A percentile compares a stretch with the other conserved stretches of the same genome.
Conservation (phyloP, 2,888 invertebrate genomes). For the Sarcophaga caerulescens region DNA sequence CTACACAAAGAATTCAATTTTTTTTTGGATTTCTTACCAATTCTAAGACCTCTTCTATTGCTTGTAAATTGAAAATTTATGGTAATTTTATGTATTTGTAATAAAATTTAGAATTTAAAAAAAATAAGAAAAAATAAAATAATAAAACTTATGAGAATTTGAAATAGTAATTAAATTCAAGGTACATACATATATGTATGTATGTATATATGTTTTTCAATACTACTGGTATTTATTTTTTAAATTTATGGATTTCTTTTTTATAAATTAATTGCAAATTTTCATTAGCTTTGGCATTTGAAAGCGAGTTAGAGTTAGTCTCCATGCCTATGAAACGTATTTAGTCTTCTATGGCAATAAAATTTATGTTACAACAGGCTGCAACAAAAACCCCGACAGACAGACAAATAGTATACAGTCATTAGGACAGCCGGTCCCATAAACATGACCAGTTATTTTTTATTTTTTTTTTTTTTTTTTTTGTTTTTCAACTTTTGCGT, state of each 20-base stretch:
- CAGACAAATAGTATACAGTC: neutral
- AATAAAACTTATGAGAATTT: too few relatives aligned
- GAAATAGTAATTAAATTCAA: too few relatives aligned
- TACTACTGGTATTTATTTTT: neutral
- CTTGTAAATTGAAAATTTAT: too few relatives aligned
- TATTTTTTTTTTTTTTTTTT: neutral
- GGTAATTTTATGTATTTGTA: too few relatives aligned
- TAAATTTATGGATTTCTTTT: neutral
- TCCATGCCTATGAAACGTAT: too few relatives aligned
- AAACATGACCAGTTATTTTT: neutral
- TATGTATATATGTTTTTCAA: neutral
- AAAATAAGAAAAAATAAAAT: too few relatives aligned
- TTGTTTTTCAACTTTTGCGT: neutral
- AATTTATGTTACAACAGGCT: conserved; percentile 44
- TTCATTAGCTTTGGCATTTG: conserved; percentile 43
- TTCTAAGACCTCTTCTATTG: too few relatives aligned
- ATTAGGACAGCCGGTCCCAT: neutral
- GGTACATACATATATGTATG: neutral
- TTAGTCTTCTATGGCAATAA: neutral
- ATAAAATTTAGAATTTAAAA: too few relatives aligned
- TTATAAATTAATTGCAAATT: conserved; percentile 47
- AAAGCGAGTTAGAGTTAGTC: conserved; percentile 36
- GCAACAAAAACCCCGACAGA: neutral
- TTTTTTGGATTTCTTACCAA: too few relatives aligned
- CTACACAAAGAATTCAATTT: too few relatives aligned